Base-by-base conservation (phyloP, 23 tunicate genomes). In the Styela plicata region DNA sequence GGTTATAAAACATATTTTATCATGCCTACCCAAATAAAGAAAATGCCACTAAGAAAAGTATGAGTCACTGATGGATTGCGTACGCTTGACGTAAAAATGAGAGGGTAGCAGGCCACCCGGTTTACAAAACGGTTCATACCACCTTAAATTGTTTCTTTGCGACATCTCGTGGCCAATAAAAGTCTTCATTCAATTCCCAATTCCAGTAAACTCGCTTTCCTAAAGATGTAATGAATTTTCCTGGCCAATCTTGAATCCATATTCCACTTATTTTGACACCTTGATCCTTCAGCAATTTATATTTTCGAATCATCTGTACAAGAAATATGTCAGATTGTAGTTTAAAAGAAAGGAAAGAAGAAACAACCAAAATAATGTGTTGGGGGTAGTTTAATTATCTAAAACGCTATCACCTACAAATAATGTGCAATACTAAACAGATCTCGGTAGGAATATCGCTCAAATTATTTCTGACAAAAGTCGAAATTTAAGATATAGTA, bases 191-290 rank as follows among this genome's bases (percentile, higher is more conserved):
- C 90, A 97, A 85, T 37, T 30, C 33, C 99, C 99, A 96, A 67
- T 88, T 88, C 99, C 99, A 96, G 63, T 80, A 88, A 29, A 96
- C 99, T 7, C 99, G 84, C 52, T 89, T 86, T 0, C 99, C 99
- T 16, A 96, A 69, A 13, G 90, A 83, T 20, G 99, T 96, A 31
- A 85, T 26, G n/a, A 91, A 34, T 33, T 96, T 93, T 37, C 99
- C 99, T 18, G 99, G 88, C 99, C 99, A 96, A 70, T 96, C 99
- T 62, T 96, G 99, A 26, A 96, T 91, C 99, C 99, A 96, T 71
- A 96, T 84, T 10, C 90, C 97, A 69, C 96, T 91, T 13, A 96
- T 71, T 36, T 88, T 79, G 19, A 88, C 92, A 21, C 85, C 93
- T 20, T 83, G 79, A 5, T 69, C 68, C 69, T 80, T 88, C 24